phyloP scores from a whole-genome alignment of 2,113 vertebrate species.

The Loxodonta africana region DNA sequence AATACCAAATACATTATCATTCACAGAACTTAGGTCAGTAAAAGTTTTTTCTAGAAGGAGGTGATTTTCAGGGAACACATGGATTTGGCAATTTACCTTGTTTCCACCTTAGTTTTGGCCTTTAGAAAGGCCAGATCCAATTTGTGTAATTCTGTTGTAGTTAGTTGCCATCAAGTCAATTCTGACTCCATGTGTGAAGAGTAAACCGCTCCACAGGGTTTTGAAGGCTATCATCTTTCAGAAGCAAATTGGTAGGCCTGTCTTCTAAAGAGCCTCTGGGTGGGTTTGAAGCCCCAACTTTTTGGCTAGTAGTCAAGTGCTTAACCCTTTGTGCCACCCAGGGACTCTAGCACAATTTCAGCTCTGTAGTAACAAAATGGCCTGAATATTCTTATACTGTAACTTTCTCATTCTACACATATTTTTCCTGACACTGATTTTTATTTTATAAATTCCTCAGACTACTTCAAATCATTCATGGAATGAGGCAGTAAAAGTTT shows the following conservation, averaged over 20 bases:
- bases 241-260: not conserved
- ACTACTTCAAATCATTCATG: conserved; percentile 45
- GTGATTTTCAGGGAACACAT: conserved; percentile 39
- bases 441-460: conserved; percentile 56
- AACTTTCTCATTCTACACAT: conserved; percentile 46
- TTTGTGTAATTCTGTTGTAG: conserved; percentile 52
- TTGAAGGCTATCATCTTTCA: not conserved
- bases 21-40: conserved; percentile 20
- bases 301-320: not conserved
- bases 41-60: conserved; percentile 42
- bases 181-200: not conserved
- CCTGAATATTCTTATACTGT: conserved; percentile 51
- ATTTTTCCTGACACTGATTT: conserved; percentile 53
- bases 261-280: not conserved
- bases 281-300: not conserved
- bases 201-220: not conserved
- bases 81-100: conserved; percentile 39
- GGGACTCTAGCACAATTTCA: not conserved
- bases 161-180: not conserved
- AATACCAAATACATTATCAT: conserved; percentile 39
- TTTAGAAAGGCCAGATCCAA: conserved; percentile 56
- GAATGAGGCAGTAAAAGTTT: conserved; percentile 40
- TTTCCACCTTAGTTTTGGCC: conserved; percentile 60
- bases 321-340: not conserved
- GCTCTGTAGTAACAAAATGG: conserved; percentile 53